phyloP scores from a whole-genome alignment of 2,888 invertebrate genomes.

The Cerastoderma edule region DNA sequence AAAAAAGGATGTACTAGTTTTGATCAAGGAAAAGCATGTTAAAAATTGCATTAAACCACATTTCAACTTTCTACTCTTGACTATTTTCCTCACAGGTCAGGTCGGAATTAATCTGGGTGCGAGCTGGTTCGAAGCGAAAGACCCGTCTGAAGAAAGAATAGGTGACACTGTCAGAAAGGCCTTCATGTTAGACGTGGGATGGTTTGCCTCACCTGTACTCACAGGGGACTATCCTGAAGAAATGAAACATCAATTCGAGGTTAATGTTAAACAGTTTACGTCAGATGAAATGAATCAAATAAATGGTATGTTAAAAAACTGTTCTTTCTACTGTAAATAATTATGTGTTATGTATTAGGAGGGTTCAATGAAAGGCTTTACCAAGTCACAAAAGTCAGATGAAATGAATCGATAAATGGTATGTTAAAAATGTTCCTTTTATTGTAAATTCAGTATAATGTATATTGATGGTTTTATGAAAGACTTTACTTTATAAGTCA shows the following conservation, averaged over 20 bases:
- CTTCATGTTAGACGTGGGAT: conserved; percentile 70
- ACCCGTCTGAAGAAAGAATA: conserved; percentile 44
- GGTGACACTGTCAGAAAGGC: conserved; percentile 59
- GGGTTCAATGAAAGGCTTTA: too few relatives aligned
- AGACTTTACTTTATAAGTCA: too few relatives aligned
- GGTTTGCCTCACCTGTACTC: conserved; percentile 76
- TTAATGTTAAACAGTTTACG: conserved; percentile 57
- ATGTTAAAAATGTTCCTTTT: too few relatives aligned
- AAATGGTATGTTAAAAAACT: conserved; percentile 57
- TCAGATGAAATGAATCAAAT: conserved; percentile 22
- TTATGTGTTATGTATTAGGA: neutral
- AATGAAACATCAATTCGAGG: conserved; percentile 62
- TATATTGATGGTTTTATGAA: too few relatives aligned
- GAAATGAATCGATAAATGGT: too few relatives aligned
- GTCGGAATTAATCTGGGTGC: conserved; percentile 66
- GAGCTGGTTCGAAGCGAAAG: conserved; percentile 55
- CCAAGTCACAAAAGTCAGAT: too few relatives aligned
- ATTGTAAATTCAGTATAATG: too few relatives aligned
- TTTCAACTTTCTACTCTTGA: too few relatives aligned
- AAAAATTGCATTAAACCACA: too few relatives aligned
- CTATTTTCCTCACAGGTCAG: conserved; percentile 56
- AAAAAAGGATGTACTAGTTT: too few relatives aligned
- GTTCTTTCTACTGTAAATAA: too few relatives aligned
- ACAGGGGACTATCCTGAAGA: conserved; percentile 85
- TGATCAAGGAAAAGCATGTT: too few relatives aligned